Base-by-base conservation (phyloP, 2,113 vertebrate species). In the Zingel zingel region DNA sequence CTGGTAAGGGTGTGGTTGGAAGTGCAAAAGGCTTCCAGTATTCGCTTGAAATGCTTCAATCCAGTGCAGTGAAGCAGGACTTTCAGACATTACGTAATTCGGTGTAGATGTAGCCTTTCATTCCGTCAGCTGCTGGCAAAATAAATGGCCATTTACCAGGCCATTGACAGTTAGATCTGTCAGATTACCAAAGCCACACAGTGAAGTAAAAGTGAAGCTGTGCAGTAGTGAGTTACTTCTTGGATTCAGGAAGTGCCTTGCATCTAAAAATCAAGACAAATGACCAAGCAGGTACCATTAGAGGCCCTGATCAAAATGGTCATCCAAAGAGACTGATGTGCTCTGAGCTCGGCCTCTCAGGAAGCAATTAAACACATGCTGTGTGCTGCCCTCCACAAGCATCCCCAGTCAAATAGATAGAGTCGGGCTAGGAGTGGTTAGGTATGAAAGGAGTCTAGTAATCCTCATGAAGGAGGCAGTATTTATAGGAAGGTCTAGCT, bases 361-460 rank as follows among this genome's bases (percentile, higher is more conserved):
- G 75, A 61, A 78, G 30, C 0, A 54, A 81, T 85, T 85, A 88
- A 68, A 78, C 21, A 16, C 57, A 10, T 27, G 54, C 59, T 53
- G 61, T 30, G 53, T 18, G 2, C 62, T 36, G 56, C 9, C 27
- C 84, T 82, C 63, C 45, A 30, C 65, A 65, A 54, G 19, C 56
- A 54, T 59, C 43, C 3, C 19, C 25, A 36, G 58, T 72, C 47
- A 65, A 68, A 47, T 59, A 3, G 16, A 53, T 57, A 30, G 51
- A 48, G 68, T 70, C 74, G 18, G 58, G 36, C 71, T 58, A 62
- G 61, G 63, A 82, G 25, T 43, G 64, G 23, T 74, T 58, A 54
- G 13, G 43, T 56, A 68, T 71, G 25, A 71, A 64, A 36, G 6
- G 15, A 19, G 12, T 45, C 18, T 53, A 15, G 30, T 11, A 27